These are phyloP conservation scores for Orthosia incerta DNA, from an alignment of 2,888 invertebrate species.

Conservation along the genomic window DNA sequence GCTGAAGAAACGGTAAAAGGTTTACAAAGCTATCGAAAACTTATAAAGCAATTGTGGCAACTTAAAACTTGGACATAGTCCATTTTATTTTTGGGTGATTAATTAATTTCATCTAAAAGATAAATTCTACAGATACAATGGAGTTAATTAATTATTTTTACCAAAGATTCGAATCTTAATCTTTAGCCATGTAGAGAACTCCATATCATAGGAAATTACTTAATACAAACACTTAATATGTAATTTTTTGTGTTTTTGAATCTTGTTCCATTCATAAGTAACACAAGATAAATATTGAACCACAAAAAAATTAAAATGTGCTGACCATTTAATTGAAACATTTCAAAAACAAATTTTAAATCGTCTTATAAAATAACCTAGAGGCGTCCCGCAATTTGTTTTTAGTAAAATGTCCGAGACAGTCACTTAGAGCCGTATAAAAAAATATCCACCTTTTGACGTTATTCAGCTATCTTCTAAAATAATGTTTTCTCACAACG, in stretches of 20 bases:
- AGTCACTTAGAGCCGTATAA: conserved; percentile 4
- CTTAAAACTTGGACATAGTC: no score
- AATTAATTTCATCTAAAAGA: no score
- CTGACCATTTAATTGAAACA: conserved; percentile 16
- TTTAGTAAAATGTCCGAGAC: no score
- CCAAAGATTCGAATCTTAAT: background rate
- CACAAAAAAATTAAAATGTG: conserved; percentile 16
- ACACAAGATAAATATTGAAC: background rate
- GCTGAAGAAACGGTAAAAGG: conserved; percentile 85
- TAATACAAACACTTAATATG: no score
- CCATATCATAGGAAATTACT: background rate
- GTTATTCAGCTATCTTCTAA: conserved; percentile 52
- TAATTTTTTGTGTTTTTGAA: background rate
- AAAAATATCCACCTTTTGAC: conserved; percentile 51
- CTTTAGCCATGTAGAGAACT: background rate
- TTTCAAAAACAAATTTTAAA: no score
- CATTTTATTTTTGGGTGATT: no score
- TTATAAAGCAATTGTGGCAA: background rate
- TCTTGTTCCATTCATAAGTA: no score
- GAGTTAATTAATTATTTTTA: background rate
- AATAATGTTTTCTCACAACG: conserved; percentile 43
- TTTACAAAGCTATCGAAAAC: background rate
- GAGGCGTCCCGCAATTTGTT: no score
- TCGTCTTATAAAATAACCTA: no score
- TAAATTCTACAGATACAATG: background rate